These are phyloP conservation scores for Cheumatopsyche charites DNA, from an alignment of 1,140 invertebrate genomes.

Conservation along the genomic window DNA sequence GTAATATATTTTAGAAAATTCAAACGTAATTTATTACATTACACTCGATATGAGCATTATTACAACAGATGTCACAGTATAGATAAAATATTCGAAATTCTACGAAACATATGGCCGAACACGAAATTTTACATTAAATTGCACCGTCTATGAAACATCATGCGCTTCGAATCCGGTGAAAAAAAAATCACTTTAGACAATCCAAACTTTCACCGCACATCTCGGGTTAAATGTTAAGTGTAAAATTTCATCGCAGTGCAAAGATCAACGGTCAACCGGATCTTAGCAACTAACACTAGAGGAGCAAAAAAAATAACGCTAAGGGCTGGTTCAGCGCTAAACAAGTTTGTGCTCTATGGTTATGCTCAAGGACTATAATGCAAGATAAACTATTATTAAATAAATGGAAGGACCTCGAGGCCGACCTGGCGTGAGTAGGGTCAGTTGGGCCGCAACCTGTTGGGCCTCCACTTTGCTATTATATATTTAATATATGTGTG, in stretches of 20 bases:
- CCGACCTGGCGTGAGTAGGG: slow-evolving; percentile 4
- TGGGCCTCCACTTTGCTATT: neutral
- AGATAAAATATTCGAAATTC: too few species aligned
- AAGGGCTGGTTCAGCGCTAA: neutral
- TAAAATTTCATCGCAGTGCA: slow-evolving; percentile 6
- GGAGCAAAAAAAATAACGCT: neutral
- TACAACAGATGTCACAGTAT: too few species aligned
- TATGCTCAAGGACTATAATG: too few species aligned
- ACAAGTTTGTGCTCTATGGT: slow-evolving; percentile 9
- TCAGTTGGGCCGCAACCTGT: slow-evolving; percentile 28
- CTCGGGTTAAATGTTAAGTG: neutral
- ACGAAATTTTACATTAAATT: too few species aligned
- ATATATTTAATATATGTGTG: too few species aligned
- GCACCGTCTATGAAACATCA: too few species aligned
- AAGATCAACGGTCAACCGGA: slow-evolving; percentile 23
- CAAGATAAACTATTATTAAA: slow-evolving; percentile 18
- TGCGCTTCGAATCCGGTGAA: too few species aligned
- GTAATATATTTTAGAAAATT: too few species aligned
- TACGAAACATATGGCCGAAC: too few species aligned
- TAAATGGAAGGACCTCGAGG: slow-evolving; percentile 14
- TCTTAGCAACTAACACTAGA: neutral
- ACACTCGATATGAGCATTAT: too few species aligned
- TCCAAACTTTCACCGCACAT: neutral
- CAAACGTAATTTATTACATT: too few species aligned
- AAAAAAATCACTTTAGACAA: too few species aligned